phyloP scores from a whole-genome alignment of 2,797 vertebrate species.

The Hippocampus kuda region DNA sequence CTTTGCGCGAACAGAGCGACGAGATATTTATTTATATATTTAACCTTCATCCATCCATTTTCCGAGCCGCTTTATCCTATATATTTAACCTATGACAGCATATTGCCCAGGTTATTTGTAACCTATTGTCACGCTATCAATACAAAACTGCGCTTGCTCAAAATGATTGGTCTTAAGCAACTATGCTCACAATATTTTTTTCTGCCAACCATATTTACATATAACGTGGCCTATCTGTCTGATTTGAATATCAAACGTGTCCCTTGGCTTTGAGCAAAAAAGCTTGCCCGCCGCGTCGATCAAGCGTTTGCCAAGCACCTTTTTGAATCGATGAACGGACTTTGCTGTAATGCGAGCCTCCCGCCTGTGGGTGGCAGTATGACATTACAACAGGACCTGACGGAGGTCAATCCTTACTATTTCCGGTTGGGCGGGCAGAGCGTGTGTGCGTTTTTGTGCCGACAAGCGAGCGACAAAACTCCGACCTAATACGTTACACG shows the following conservation, averaged over 20 bases:
- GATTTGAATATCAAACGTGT: background rate
- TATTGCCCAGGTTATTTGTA: too few relatives aligned
- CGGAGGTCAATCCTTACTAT: constrained; percentile 19
- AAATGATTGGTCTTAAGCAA: too few relatives aligned
- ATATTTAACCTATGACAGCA: too few relatives aligned
- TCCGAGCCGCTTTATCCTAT: too few relatives aligned
- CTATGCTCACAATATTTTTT: too few relatives aligned
- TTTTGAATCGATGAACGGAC: background rate
- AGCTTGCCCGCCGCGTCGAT: background rate
- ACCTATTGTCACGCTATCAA: too few relatives aligned
- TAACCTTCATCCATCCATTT: too few relatives aligned
- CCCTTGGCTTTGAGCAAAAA: background rate
- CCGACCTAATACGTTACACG: background rate
- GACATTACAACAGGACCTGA: rapidly evolving
- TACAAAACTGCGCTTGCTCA: too few relatives aligned
- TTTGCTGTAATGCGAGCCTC: constrained; percentile 2
- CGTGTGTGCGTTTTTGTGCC: constrained; percentile 47
- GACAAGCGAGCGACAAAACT: constrained; percentile 7
- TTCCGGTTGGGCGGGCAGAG: constrained; percentile 63
- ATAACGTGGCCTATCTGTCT: background rate
- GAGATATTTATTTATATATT: too few relatives aligned
- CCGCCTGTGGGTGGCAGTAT: constrained; percentile 21
- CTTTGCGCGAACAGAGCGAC: background rate
- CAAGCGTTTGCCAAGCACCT: background rate
- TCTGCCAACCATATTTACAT: too few relatives aligned